Percentiles rank a stretch among this genome's conserved stretches.
Evolutionary conservation across 2,797 vertebrate genomes (phyloP).

Genomic region (Percopsis omiscomaycus): DNA sequence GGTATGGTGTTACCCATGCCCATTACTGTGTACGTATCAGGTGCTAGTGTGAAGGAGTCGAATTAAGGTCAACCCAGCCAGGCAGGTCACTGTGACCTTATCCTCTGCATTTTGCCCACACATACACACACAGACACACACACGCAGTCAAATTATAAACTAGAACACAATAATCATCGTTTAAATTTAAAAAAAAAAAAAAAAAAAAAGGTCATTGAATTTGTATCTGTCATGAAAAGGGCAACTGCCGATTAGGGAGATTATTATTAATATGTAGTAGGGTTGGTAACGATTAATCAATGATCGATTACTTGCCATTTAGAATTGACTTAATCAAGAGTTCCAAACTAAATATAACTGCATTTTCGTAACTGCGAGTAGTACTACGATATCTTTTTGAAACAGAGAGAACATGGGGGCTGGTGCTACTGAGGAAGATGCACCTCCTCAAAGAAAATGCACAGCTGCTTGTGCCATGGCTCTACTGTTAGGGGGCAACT

Average conservation of each 20-base stretch:
- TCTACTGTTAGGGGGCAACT: no score
- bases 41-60: constrained; percentile 52
- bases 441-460: no score
- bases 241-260: constrained; percentile 9
- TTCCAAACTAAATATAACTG: no score
- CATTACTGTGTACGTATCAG: constrained; percentile 33
- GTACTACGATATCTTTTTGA: no score
- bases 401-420: no score
- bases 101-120: background rate
- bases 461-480: no score
- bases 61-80: constrained; percentile 47
- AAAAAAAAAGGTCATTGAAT: background rate
- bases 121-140: constrained; percentile 1
- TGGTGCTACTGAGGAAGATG: no score
- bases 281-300: constrained; percentile 4
- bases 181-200: no score
- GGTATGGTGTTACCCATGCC: constrained; percentile 35
- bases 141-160: background rate
- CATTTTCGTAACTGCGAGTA: no score
- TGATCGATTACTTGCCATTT: no score
- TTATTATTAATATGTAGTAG: constrained; percentile 25
- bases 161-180: no score
- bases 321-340: no score
- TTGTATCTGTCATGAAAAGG: background rate
- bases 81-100: constrained; percentile 25